Evolutionary conservation across 2,113 vertebrate species (phyloP), one percentile per base, ranked within the genome.

Genomic region (Hemiscyllium ocellatum): DNA sequence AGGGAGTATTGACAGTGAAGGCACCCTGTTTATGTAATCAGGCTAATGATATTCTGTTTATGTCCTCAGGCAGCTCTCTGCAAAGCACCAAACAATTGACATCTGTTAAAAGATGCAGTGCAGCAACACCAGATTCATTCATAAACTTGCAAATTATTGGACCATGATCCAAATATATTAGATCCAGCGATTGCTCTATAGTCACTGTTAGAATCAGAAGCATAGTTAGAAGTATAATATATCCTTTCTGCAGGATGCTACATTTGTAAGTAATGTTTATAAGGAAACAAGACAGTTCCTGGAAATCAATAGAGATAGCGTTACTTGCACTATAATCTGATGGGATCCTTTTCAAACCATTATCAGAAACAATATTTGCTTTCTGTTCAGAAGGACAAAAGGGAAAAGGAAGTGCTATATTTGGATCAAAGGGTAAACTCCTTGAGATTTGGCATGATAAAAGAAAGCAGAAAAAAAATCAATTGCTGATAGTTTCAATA

Each of bases 341-440:
- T 47, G 17, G 80, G 80, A 37, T 42, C n/a, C 80, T 42, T 83
- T 83, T 83, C 80, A 19, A 47, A 83, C 80, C n/a, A 83, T 83
- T 83, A 83, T n/a, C 20, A 83, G 37, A 83, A 83, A 37, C 19
- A 47, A 83, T 83, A 83, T 83, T 42, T 83, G 37, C 80, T 83
- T 83, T 83, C 37, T 37, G 42, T 83, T 83, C 37, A 83, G 80
- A 83, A 83, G 42, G 5, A 47, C 42, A n/a, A 80, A 80, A 80
- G 76, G 80, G 80, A 4, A 83, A 83, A 83, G 80, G 80, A 83
- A 83, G 80, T 83, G 80, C 37, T 83, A 83, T 83, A 83, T 47
- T 83, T 83, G 80, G 37, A 83, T 42, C 80, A 83, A 83, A 83
- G 80, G 42, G 6, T 83, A 42, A 42, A 83, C 37, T 83, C 80